These are phyloP conservation scores for Saturnia japonica DNA, from an alignment of 2,888 invertebrate species.

Conservation along the genomic window DNA sequence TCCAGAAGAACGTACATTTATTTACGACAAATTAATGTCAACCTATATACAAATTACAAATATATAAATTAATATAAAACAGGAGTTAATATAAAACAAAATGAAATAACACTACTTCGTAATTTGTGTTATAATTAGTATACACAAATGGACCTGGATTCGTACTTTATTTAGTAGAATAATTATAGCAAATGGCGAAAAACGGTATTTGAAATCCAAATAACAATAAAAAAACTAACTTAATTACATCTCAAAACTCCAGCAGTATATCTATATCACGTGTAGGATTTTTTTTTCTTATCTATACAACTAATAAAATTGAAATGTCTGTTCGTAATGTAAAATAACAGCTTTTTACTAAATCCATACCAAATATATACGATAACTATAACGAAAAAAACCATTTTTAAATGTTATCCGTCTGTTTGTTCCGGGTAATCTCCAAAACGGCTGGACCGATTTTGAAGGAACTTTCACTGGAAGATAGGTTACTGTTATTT, in stretches of 20 bases:
- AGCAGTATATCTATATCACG: neutral
- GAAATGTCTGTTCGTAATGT: no score
- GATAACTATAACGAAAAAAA: no score
- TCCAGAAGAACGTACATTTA: neutral
- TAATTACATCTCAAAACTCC: neutral
- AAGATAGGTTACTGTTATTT: no score
- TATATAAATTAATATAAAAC: neutral
- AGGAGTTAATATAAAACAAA: neutral
- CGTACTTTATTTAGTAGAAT: neutral
- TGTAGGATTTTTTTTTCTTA: neutral
- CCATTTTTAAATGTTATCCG: no score
- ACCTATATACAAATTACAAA: neutral
- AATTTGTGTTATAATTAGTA: neutral
- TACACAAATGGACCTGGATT: neutral
- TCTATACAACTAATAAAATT: no score
- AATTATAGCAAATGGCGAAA: neutral
- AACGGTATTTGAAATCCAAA: neutral
- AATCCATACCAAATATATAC: no score
- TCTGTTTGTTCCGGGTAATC: no score
- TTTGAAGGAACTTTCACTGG: no score
- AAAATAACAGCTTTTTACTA: no score
- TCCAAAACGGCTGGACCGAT: no score
- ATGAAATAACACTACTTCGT: neutral
- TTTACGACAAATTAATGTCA: neutral
- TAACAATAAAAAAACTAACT: conserved; percentile 6